These are phyloP conservation scores for Orius insidiosus DNA, from an alignment of 1,140 invertebrate species.

Conservation along the genomic window DNA sequence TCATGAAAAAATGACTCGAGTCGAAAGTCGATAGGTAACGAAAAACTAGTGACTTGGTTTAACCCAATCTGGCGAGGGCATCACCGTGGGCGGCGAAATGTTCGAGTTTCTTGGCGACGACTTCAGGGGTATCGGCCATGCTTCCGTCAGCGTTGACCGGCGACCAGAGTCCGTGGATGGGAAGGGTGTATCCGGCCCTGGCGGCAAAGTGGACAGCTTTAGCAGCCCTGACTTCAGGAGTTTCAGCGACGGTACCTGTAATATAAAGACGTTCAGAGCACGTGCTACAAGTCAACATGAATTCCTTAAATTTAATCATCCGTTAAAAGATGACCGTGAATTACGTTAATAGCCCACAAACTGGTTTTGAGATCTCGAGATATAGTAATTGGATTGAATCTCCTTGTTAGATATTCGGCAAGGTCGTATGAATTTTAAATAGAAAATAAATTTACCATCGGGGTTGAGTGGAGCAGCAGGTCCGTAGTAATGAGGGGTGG, in stretches of 20 bases:
- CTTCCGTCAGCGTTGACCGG: constrained; percentile 23
- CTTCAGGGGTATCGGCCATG: constrained; percentile 25
- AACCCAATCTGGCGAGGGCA: constrained; percentile 31
- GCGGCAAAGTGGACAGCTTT: neutral
- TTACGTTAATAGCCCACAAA: too few relatives aligned
- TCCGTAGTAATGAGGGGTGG: constrained; percentile 17
- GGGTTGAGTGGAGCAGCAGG: constrained; percentile 22
- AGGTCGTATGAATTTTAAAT: too few relatives aligned
- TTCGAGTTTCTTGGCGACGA: constrained; percentile 20
- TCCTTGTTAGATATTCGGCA: too few relatives aligned
- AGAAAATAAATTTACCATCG: constrained; percentile 19
- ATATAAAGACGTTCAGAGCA: too few relatives aligned
- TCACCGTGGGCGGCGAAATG: constrained; percentile 28
- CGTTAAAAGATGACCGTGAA: too few relatives aligned
- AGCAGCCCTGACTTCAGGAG: constrained; percentile 4
- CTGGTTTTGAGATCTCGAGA: too few relatives aligned
- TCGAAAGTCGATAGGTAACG: constrained; percentile 17
- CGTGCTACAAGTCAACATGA: too few relatives aligned
- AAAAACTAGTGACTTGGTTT: constrained; percentile 24
- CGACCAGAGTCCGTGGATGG: neutral
- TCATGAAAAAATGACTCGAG: too few relatives aligned
- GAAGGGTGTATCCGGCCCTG: neutral
- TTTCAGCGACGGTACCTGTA: constrained; percentile 10
- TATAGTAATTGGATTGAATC: too few relatives aligned
- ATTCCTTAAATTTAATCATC: too few relatives aligned